Evolutionary conservation across 2,888 invertebrate genomes (phyloP), one percentile per base, ranked within the genome.

Genomic region (Watsonalla binaria): DNA sequence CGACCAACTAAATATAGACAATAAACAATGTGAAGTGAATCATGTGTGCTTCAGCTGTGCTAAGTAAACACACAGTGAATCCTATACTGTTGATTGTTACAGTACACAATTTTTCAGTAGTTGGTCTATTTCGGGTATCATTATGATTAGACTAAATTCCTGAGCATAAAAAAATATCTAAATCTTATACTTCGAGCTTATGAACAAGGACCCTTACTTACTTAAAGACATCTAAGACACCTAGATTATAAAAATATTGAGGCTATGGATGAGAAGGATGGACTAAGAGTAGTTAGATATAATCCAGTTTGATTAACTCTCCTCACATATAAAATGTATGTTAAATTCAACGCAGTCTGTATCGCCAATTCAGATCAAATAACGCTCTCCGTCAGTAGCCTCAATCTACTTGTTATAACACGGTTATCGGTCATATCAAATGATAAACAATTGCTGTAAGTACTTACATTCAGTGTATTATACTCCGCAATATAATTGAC

Each of bases 11-110:
- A 79, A 85, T 82, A 85, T 84, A 86, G 82, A 77, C 72, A 64
- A 78, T 81, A 86, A 84, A 84, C 78, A 81, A 68, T n/a, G 62
- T 69, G 76, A 78, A 77, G 76, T 86, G 85, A 85, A 76, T 86
- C 85, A 85, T 77, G 68, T 71, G 65, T 62, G 69, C 66, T 74
- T 74, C 70, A 78, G 72, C 68, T 72, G 72, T 71, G 63, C 55
- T 68, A 72, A 72, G 79, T 74, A 80, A 79, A 80, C 78, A 72
- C 51, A 63, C 65, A 67, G 62, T 70, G 65, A 67, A 61, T 42
- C 42, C 42, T 42, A 8, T 11, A 42, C 11, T 6, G 42, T 42
- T 0, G 42, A 42, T 42, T 42, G 42, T 42, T 42, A 11, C 42
- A 42, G 37, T 37, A 7, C 37, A 37, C 8, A 37, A 6, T 37